Conservation (phyloP, 2,797 vertebrate genomes). For the Lycodopsis pacificus region DNA sequence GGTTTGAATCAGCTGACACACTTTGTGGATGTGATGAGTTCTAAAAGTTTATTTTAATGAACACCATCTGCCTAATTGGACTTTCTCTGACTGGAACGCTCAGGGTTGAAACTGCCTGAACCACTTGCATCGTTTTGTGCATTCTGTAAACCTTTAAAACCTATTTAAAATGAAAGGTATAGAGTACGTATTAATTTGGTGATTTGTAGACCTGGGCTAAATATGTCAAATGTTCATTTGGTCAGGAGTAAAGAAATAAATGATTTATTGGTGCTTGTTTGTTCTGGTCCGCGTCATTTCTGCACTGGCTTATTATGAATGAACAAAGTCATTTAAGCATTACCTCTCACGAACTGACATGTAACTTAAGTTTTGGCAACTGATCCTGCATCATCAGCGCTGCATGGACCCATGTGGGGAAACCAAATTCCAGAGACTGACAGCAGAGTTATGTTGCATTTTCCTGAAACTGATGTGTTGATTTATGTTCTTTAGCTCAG, state of each 20-base stretch:
- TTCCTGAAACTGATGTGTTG: background rate
- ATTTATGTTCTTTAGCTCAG: background rate
- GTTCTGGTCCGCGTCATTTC: background rate
- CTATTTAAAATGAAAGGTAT: background rate
- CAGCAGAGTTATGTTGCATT: background rate
- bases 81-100: constrained; percentile 1
- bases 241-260: background rate
- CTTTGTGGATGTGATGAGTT: constrained; percentile 32
- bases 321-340: background rate
- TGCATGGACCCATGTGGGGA: background rate
- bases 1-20: constrained; percentile 32
- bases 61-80: constrained; percentile 43
- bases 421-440: background rate
- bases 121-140: constrained; percentile 23
- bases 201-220: background rate
- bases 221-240: background rate
- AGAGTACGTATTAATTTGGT: background rate
- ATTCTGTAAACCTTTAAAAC: background rate
- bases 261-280: background rate
- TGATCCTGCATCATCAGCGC: background rate
- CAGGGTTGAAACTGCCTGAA: background rate
- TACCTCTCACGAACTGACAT: background rate
- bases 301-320: background rate
- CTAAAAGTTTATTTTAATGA: constrained; percentile 43
- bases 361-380: background rate